Evolutionary conservation across 2,888 invertebrate species (phyloP).

Genomic region (Cantharis lateralis): DNA sequence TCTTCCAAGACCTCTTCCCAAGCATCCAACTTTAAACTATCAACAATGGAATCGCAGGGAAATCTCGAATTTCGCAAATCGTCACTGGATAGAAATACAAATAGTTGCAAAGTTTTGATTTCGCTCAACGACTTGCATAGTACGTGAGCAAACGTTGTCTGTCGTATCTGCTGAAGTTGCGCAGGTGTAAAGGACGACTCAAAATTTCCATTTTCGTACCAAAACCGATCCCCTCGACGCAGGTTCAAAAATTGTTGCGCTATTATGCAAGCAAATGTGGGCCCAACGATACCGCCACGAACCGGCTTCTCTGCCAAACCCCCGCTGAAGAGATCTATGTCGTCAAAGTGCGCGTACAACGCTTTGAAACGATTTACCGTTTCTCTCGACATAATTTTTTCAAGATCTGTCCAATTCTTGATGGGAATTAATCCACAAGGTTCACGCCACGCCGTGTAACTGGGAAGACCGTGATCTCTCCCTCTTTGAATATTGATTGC

Average conservation of each 20-base stretch:
- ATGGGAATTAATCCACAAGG: slow-evolving; percentile 76
- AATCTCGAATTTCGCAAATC: slow-evolving; percentile 64
- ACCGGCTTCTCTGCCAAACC: slow-evolving; percentile 83
- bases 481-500: slow-evolving; percentile 88
- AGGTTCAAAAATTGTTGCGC: slow-evolving; percentile 83
- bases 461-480: slow-evolving; percentile 83
- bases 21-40: slow-evolving; percentile 64
- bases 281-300: slow-evolving; percentile 79
- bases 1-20: slow-evolving; percentile 60
- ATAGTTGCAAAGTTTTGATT: slow-evolving; percentile 72
- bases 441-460: slow-evolving; percentile 79
- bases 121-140: slow-evolving; percentile 70
- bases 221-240: slow-evolving; percentile 78
- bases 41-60: slow-evolving; percentile 60
- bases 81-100: slow-evolving; percentile 69
- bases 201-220: slow-evolving; percentile 80
- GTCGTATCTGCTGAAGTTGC: slow-evolving; percentile 75
- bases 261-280: slow-evolving; percentile 86
- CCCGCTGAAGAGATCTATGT: slow-evolving; percentile 83
- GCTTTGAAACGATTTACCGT: slow-evolving; percentile 65
- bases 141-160: slow-evolving; percentile 73
- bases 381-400: slow-evolving; percentile 67
- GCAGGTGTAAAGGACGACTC: slow-evolving; percentile 77
- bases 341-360: slow-evolving; percentile 69
- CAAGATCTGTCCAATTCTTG: slow-evolving; percentile 71